Base-by-base conservation (phyloP, 2,797 vertebrate genomes). In the Cygnus olor region DNA sequence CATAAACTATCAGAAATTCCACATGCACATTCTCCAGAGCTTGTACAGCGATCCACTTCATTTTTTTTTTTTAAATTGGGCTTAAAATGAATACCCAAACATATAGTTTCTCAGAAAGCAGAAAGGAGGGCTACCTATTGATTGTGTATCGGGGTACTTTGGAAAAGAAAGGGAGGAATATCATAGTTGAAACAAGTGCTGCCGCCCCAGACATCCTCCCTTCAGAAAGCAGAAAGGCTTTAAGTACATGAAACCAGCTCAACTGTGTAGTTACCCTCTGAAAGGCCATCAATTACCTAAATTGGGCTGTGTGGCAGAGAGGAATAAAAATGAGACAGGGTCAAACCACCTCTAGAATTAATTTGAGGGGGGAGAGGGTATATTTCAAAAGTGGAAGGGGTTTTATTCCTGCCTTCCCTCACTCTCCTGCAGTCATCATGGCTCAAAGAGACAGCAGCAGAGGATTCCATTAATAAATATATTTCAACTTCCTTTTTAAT, bases 391-490 rank as follows among this genome's bases (percentile, higher is more conserved):
- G 54, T 72, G n/a, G 60, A 36, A 74, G 72, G 80, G 47, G 44
- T 65, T 38, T 56, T 80, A 72, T 64, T 74, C 81, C 85, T 3
- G 2, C 61, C 56, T 53, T 77, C 47, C 30, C 70, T 80, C 58
- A 11, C 32, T 79, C 66, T 74, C 92, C 74, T 34, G 60, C 97
- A 97, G 65, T 60, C 18, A 4, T 87, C 96, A 85, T 38, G 79
- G 96, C 96, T 97, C 91, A 95, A 96, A 96, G 98, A 97, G 96
- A 96, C 90, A 78, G 97, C 80, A 97, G 97, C 96, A 98, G 94
- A 90, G 91, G 96, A 97, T 97, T 97, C 98, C 97, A 98, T 98
- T 98, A 98, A 98, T 98, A 98, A 98, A 98, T 98, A 98, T 98
- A 98, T 97, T 98, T 97, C 92, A 96, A 98, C 96, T 97, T 96